These are phyloP conservation scores for Rhinolophus sinicus DNA, from an alignment of 2,113 vertebrate species.

Conservation along the genomic window DNA sequence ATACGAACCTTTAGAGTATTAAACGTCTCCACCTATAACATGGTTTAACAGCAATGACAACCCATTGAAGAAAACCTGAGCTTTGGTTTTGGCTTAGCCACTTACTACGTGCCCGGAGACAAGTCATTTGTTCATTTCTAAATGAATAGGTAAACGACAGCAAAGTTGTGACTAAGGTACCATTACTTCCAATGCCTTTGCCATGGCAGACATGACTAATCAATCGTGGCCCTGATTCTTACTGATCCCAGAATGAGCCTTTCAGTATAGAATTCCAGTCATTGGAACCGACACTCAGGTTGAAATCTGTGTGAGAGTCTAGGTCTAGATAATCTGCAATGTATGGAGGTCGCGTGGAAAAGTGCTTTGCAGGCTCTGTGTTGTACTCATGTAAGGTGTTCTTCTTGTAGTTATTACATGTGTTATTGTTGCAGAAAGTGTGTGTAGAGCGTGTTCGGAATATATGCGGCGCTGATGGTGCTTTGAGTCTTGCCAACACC, in stretches of 20 bases:
- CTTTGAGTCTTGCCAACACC: background rate
- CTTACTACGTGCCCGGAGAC: background rate
- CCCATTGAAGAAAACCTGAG: background rate
- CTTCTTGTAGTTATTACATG: background rate
- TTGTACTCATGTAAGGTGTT: background rate
- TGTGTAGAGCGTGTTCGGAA: background rate
- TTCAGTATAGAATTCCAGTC: background rate
- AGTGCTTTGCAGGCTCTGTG: background rate
- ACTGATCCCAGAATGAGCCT: background rate
- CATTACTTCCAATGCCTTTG: background rate
- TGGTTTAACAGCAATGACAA: background rate
- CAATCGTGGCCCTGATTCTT: background rate
- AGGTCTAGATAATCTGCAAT: background rate
- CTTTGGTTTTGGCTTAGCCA: background rate
- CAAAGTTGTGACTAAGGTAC: background rate
- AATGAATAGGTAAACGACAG: background rate
- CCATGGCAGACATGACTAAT: background rate
- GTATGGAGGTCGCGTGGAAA: background rate
- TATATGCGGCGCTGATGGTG: background rate
- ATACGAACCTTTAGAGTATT: background rate
- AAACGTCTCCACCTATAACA: background rate
- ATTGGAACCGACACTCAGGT: background rate
- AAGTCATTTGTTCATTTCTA: background rate
- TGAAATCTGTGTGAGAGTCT: background rate
- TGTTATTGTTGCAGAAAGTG: background rate